Percentiles rank a stretch among this genome's conserved stretches.
Evolutionary conservation across 2,113 vertebrate genomes (phyloP).

Genomic region (Erythrocercus mccallii): DNA sequence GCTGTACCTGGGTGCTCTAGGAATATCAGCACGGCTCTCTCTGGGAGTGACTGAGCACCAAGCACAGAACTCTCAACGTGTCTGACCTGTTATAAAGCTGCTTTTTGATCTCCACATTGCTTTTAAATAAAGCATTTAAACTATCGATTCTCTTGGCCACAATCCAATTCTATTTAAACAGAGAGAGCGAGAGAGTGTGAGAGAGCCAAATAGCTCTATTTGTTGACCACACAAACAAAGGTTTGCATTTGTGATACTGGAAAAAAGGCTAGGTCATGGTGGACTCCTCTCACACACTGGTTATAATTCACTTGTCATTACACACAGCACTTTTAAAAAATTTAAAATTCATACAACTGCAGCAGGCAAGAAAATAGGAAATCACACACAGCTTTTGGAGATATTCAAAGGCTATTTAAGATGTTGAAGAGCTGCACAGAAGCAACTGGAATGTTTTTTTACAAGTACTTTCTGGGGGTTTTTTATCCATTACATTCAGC

Average conservation of each 20-base stretch:
- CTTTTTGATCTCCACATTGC: background rate
- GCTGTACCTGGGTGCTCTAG: background rate
- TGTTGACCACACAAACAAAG: background rate
- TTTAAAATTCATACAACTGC: background rate
- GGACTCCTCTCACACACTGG: background rate
- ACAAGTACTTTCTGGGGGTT: background rate
- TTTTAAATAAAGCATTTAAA: background rate
- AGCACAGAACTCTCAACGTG: background rate
- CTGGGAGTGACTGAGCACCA: background rate
- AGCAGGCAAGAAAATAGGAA: background rate
- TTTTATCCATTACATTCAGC: background rate
- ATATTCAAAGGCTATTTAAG: background rate
- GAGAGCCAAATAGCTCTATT: background rate
- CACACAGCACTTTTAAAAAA: background rate
- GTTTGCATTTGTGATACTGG: background rate
- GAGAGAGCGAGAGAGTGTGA: background rate
- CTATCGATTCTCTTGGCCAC: background rate
- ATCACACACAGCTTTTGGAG: background rate
- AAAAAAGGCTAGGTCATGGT: background rate
- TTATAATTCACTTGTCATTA: background rate
- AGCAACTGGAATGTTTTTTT: background rate
- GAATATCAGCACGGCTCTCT: background rate
- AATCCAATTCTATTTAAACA: slow-evolving; percentile 38
- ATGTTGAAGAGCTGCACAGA: background rate
- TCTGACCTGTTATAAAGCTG: background rate